Base-by-base conservation (phyloP, 2,888 invertebrate species). In the Halocaridina rubra region DNA sequence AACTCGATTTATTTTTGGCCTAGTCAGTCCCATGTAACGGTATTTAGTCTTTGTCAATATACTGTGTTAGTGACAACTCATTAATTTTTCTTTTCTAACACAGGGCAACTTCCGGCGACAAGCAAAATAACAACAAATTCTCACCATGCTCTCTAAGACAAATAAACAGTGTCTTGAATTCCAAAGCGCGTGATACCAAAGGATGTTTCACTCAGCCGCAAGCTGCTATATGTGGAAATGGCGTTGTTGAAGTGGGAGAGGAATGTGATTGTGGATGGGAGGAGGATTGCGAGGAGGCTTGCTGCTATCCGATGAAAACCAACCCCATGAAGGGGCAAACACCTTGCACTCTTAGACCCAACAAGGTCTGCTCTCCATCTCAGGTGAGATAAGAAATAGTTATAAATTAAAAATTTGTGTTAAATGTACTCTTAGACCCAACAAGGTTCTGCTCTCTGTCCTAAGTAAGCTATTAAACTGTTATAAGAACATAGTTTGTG, bases 201-300 rank as follows among this genome's bases (percentile, higher is more conserved):
- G 98, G 98, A 84, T 98, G 98, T 91, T 98, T 98, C 90, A 96
- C 96, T 0, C 78, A 82, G 72, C 88, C 88, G 0, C 88, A 88
- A 64, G 79, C 95, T 81, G 96, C 98, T 0, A 96, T 99, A 90
- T 99, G 99, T 91, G 99, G 99, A 79, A 99, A 99, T 91, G 97
- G 98, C 61, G 98, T 99, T 33, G 97, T 97, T 69, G 99, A 99
- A 91, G 95, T 95, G 71, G 98, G 96, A 22, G 99, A 99, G 92
- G 96, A 99, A 91, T 99, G 99, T 91, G 99, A 99, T 92, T 99
- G 99, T 91, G 99, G 99, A 81, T 98, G 97, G 97, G 97, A 97
- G 90, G 96, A 97, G 90, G 98, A 98, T 91, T 99, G 99, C 91
- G 94, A 95, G 81, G 98, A 97, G 91, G 93, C 94, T 71, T 99